A percentile compares a stretch with the other conserved stretches of the same genome.
These are phyloP conservation scores for Sprattus sprattus DNA, from an alignment of 2,113 vertebrate genomes.

Conservation along the genomic window DNA sequence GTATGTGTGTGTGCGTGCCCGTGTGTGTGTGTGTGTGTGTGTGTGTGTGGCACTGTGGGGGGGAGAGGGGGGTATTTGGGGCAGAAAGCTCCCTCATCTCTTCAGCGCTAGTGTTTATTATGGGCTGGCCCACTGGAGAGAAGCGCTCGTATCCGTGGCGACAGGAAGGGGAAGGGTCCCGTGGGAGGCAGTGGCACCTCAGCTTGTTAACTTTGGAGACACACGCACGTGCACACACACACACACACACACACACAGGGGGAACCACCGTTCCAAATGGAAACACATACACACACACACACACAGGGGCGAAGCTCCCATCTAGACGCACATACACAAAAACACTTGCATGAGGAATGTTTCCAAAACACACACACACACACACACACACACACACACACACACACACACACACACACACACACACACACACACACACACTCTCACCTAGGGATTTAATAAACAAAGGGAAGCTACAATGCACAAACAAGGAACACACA, in stretches of 20 bases:
- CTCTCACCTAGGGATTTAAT: not conserved
- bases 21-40: not conserved
- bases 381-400: too few relatives aligned
- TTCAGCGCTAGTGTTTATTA: too few relatives aligned
- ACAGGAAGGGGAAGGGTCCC: not conserved
- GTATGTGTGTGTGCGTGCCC: not conserved
- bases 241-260: not conserved
- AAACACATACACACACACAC: too few relatives aligned
- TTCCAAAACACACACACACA: not conserved
- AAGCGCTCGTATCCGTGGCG: not conserved
- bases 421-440: too few relatives aligned
- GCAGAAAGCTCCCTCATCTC: not conserved
- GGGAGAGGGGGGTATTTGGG: too few relatives aligned
- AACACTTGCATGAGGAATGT: not conserved
- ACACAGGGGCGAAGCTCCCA: not conserved
- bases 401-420: too few relatives aligned
- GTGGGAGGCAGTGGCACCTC: not conserved
- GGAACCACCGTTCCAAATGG: too few relatives aligned
- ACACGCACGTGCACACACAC: constrained; percentile 1
- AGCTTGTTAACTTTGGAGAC: constrained; percentile 18
- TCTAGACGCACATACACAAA: too few relatives aligned
- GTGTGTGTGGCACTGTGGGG: not conserved
- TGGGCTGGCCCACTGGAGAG: not conserved
- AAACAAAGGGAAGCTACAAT: not conserved
- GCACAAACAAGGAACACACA: not conserved